Conservation (phyloP, 2,113 vertebrate species). For the Saccopteryx leptura region DNA sequence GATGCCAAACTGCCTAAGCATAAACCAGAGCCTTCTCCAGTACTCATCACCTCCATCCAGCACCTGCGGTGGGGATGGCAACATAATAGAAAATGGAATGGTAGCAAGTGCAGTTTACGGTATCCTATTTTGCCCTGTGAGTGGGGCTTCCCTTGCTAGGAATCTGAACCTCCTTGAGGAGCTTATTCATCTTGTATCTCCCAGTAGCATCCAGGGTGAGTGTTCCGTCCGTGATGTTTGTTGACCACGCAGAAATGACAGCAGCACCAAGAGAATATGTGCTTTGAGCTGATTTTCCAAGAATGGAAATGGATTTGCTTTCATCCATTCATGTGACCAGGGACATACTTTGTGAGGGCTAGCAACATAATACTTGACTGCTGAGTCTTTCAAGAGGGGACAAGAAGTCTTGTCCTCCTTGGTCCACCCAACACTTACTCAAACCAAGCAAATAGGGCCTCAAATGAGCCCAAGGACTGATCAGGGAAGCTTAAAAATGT, state of each 20-base stretch:
- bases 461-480: not conserved
- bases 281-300: constrained; percentile 72
- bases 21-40: not conserved
- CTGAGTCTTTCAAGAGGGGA: constrained; percentile 10
- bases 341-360: not conserved
- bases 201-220: not conserved
- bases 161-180: not conserved
- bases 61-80: not conserved
- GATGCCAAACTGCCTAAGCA: not conserved
- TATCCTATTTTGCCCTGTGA: not conserved
- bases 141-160: not conserved
- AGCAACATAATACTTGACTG: not conserved
- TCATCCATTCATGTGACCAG: constrained; percentile 74
- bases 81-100: not conserved
- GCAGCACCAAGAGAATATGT: constrained; percentile 62
- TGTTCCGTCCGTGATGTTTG: constrained; percentile 56
- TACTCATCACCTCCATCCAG: not conserved
- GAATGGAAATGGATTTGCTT: constrained; percentile 69
- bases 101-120: not conserved
- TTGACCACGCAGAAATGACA: constrained; percentile 61
- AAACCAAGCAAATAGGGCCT: not conserved
- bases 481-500: not conserved
- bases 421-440: not conserved
- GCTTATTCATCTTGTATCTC: not conserved
- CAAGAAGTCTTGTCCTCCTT: constrained; percentile 3